Percentiles rank a stretch among this genome's conserved stretches.
These are phyloP conservation scores for Chaetodon trifasciatus DNA, from an alignment of 2,797 vertebrate genomes.

Conservation along the genomic window DNA sequence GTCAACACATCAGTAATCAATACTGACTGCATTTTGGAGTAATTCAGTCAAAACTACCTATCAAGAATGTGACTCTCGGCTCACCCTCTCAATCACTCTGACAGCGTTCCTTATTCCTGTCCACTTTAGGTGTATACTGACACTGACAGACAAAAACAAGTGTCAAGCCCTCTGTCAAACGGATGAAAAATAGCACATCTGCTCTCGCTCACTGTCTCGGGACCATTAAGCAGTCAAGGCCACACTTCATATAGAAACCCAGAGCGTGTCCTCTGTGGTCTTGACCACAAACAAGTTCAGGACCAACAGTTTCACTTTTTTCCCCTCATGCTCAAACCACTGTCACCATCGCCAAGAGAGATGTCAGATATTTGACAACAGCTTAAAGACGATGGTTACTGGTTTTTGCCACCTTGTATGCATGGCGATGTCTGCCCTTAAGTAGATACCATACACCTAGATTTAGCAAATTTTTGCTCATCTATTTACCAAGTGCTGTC, in stretches of 20 bases:
- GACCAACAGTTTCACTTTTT: background rate
- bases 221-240: slow-evolving; percentile 9
- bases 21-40: slow-evolving; percentile 33
- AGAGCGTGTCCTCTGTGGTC: background rate
- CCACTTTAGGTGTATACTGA: slow-evolving; percentile 27
- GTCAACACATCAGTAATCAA: slow-evolving; percentile 12
- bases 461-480: slow-evolving; percentile 34
- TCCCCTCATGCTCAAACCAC: background rate
- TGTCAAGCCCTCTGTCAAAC: slow-evolving; percentile 47
- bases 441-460: slow-evolving; percentile 17
- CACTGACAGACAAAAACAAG: slow-evolving; percentile 64
- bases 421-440: background rate
- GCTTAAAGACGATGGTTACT: background rate
- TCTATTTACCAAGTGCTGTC: slow-evolving; percentile 37
- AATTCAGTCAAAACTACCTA: slow-evolving; percentile 26
- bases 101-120: slow-evolving; percentile 24
- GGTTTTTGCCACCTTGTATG: background rate
- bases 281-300: slow-evolving; percentile 4
- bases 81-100: slow-evolving; percentile 52
- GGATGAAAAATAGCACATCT: slow-evolving; percentile 47
- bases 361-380: slow-evolving; percentile 7
- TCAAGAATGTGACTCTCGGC: slow-evolving; percentile 8
- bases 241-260: slow-evolving; percentile 9
- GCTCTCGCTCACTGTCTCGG: slow-evolving; percentile 23
- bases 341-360: background rate